Percentiles rank a stretch among this genome's conserved stretches.
These are phyloP conservation scores for Equus przewalskii DNA, from an alignment of 2,113 vertebrate species.

Conservation along the genomic window DNA sequence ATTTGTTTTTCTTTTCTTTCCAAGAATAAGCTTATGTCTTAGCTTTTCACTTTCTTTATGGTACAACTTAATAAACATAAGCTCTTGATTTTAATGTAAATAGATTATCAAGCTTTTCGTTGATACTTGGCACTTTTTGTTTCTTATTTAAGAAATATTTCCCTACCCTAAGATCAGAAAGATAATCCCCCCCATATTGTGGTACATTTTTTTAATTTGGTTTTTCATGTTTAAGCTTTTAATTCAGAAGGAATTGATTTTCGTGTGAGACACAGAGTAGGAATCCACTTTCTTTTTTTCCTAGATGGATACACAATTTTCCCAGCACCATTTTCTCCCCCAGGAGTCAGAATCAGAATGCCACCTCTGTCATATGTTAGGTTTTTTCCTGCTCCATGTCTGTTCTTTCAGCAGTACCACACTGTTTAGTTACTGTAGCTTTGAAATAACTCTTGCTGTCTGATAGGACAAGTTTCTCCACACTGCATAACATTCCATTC, in stretches of 20 bases:
- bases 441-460: background rate
- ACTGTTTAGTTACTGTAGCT: background rate
- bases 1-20: background rate
- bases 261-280: background rate
- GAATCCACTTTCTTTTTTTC: background rate
- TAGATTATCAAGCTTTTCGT: background rate
- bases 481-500: too few species aligned
- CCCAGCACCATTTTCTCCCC: background rate
- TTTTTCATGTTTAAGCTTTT: background rate
- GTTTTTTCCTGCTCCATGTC: background rate
- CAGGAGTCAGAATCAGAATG: background rate
- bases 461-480: background rate
- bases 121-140: background rate
- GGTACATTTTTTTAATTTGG: background rate
- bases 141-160: background rate
- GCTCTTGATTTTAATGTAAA: background rate
- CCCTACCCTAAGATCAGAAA: background rate
- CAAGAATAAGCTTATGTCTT: background rate
- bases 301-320: background rate
- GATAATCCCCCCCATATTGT: background rate
- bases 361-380: background rate
- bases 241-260: background rate
- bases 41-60: background rate
- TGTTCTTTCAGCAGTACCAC: background rate
- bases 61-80: background rate